Conservation (phyloP, 2,113 vertebrate species). For the Stigmatopora nigra region DNA sequence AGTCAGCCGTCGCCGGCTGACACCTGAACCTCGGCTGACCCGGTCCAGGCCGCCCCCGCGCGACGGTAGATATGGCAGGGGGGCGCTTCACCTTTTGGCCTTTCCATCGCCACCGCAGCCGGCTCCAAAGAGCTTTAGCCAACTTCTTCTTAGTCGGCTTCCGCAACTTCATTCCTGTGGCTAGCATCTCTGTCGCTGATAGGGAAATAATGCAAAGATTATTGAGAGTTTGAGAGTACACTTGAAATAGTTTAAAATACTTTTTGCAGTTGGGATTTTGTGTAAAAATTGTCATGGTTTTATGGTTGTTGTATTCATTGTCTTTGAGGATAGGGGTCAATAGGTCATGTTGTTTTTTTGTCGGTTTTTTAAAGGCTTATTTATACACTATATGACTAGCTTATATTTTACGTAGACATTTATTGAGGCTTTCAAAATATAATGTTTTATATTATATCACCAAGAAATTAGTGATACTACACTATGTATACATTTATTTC, state of each 20-base stretch:
- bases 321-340: no score
- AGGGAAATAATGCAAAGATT: neutral
- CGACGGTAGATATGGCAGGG: slow-evolving; percentile 52
- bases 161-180: slow-evolving; percentile 19
- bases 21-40: slow-evolving; percentile 69
- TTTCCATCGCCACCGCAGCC: slow-evolving; percentile 29
- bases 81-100: slow-evolving; percentile 55
- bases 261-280: no score
- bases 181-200: neutral
- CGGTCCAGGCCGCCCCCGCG: slow-evolving; percentile 62
- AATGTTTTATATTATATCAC: no score
- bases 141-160: slow-evolving; percentile 6
- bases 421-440: no score
- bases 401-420: no score
- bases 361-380: no score
- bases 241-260: neutral
- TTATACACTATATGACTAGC: no score
- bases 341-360: no score
- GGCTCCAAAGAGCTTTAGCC: slow-evolving; percentile 18
- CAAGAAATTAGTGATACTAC: no score
- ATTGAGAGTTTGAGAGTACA: neutral
- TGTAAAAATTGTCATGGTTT: no score
- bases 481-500: no score
- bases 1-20: slow-evolving; percentile 59
- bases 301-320: no score